These are phyloP conservation scores for Dallia pectoralis DNA, from an alignment of 2,797 vertebrate genomes.

Conservation along the genomic window DNA sequence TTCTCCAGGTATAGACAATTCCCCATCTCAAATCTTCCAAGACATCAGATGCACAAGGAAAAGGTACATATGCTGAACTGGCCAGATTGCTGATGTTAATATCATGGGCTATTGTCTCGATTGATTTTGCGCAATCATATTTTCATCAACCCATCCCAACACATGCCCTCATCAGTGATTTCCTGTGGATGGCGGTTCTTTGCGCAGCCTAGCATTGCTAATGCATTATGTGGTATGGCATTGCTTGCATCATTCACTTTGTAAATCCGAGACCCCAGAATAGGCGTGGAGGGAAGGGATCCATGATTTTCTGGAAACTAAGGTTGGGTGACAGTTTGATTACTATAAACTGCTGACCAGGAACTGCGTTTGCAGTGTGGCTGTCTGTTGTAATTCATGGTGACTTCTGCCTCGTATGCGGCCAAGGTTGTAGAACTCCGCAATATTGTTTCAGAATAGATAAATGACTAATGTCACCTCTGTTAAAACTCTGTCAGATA, in stretches of 20 bases:
- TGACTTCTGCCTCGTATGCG: conserved; percentile 23
- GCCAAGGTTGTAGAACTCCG: conserved; percentile 23
- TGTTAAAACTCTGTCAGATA: conserved; percentile 10
- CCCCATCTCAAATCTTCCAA: neutral
- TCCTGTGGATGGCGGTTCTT: neutral
- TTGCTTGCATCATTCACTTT: conserved; percentile 12
- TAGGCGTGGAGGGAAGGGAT: conserved; percentile 13
- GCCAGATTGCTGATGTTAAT: neutral
- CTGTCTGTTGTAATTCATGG: conserved; percentile 24
- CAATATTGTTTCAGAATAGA: conserved; percentile 9
- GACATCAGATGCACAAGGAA: neutral
- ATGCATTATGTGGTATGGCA: neutral
- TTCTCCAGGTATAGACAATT: neutral
- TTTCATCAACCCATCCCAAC: conserved; percentile 8
- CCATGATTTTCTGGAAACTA: conserved; percentile 28
- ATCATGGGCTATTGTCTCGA: neutral
- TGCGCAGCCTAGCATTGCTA: neutral
- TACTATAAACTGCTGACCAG: conserved; percentile 28
- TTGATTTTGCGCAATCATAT: neutral
- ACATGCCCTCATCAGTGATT: conserved; percentile 2
- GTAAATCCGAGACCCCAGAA: conserved; percentile 9
- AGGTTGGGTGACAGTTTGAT: conserved; percentile 32
- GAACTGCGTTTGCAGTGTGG: conserved; percentile 8
- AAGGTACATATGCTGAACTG: neutral
- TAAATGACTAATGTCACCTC: conserved; percentile 1